Conservation (phyloP, 2,888 invertebrate genomes). For the Atrina japonica region DNA sequence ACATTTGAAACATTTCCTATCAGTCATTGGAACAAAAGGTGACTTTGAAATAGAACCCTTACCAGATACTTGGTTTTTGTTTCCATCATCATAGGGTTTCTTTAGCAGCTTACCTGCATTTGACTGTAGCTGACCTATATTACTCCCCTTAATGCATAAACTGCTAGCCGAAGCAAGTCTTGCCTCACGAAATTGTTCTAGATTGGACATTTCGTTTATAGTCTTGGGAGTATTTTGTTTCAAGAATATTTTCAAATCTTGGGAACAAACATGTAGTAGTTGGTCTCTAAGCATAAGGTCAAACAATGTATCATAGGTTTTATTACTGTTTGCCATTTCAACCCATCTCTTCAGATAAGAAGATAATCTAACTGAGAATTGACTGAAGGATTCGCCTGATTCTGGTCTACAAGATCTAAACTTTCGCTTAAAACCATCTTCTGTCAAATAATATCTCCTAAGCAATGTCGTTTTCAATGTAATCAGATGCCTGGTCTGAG, state of each 20-base stretch:
- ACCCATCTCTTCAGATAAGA: slow-evolving; percentile 34
- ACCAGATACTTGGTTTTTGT: too few relatives aligned
- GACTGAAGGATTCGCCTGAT: slow-evolving; percentile 24
- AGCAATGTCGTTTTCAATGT: slow-evolving; percentile 28
- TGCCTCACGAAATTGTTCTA: too few relatives aligned
- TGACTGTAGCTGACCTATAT: too few relatives aligned
- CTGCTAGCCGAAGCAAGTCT: too few relatives aligned
- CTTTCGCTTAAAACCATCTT: too few relatives aligned
- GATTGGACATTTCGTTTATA: background rate
- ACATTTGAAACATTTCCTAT: slow-evolving; percentile 7
- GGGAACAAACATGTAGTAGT: too few relatives aligned
- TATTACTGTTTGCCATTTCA: slow-evolving; percentile 21
- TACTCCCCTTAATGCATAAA: slow-evolving; percentile 9
- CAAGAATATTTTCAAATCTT: too few relatives aligned
- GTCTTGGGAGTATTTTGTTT: too few relatives aligned
- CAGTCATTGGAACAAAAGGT: too few relatives aligned
- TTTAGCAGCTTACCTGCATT: slow-evolving; percentile 5
- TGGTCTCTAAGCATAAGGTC: slow-evolving; percentile 37
- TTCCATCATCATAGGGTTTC: slow-evolving; percentile 12
- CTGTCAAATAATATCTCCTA: slow-evolving; percentile 29
- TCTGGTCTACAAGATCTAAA: too few relatives aligned
- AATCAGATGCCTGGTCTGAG: too few relatives aligned
- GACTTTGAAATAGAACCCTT: too few relatives aligned
- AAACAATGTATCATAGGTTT: slow-evolving; percentile 22
- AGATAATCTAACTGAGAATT: slow-evolving; percentile 29